phyloP scores from a whole-genome alignment of 2,113 vertebrate species.

The Thunnus maccoyii region DNA sequence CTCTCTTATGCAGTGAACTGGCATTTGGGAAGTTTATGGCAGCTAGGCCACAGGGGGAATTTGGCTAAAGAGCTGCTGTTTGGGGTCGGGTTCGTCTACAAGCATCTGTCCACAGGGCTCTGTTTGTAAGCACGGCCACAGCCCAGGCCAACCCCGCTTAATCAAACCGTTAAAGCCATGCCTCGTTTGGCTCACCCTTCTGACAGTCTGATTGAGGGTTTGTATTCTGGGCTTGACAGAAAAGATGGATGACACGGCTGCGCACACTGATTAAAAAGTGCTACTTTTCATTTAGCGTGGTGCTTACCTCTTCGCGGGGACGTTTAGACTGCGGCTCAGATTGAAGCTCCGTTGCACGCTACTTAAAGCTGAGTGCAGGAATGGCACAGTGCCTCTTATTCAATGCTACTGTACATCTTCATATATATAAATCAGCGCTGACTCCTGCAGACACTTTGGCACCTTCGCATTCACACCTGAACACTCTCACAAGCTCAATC shows the following conservation, averaged over 20 bases:
- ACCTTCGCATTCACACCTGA: constrained; percentile 16
- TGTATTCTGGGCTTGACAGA: constrained; percentile 4
- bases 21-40: constrained; percentile 33
- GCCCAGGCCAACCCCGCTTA: constrained; percentile 32
- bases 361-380: constrained; percentile 2
- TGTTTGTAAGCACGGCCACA: constrained; percentile 37
- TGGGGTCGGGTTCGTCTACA: constrained; percentile 3
- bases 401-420: constrained; percentile 8
- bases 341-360: background rate
- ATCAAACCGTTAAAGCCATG: constrained; percentile 72
- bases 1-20: constrained; percentile 29
- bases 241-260: constrained; percentile 22
- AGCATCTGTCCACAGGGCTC: constrained; percentile 51
- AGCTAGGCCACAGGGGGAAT: background rate
- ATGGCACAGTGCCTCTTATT: constrained; percentile 18
- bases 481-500: constrained; percentile 17
- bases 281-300: constrained; percentile 40
- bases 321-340: background rate
- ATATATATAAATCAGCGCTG: constrained; percentile 10
- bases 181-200: constrained; percentile 1
- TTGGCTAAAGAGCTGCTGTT: constrained; percentile 36
- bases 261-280: constrained; percentile 45
- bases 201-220: constrained; percentile 26
- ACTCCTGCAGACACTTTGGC: constrained; percentile 12
- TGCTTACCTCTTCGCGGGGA: constrained; percentile 4